Conservation (phyloP, 2,888 invertebrate species). For the Pimpla rufipes region DNA sequence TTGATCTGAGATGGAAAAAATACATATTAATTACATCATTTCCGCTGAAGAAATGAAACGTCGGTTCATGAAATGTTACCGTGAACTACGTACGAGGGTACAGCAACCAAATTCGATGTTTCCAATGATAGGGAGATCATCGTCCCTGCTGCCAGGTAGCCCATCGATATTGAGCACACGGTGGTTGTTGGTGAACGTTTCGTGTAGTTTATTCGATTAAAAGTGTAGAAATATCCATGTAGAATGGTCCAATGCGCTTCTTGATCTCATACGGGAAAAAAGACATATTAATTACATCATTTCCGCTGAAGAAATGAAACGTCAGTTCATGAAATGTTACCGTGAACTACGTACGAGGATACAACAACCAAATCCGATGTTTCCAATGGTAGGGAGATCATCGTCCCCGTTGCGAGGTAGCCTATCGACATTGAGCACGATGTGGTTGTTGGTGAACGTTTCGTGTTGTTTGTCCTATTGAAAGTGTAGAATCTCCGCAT, state of each 20-base stretch:
- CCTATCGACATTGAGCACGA: constrained; percentile 56
- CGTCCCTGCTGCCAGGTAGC: constrained; percentile 60
- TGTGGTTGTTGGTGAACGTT: constrained; percentile 60
- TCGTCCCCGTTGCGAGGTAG: constrained; percentile 60
- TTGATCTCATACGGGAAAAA: too few relatives aligned
- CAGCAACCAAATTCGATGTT: constrained; percentile 75
- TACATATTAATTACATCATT: background rate
- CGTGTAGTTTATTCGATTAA: too few relatives aligned
- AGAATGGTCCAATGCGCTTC: too few relatives aligned
- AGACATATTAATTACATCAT: background rate
- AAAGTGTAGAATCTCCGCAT: constrained; percentile 79
- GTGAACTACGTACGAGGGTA: constrained; percentile 63
- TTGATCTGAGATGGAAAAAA: too few relatives aligned
- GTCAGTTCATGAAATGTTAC: background rate
- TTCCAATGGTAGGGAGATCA: constrained; percentile 56
- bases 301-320: constrained; percentile 24
- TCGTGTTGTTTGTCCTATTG: constrained; percentile 68
- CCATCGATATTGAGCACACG: too few relatives aligned
- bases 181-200: too few relatives aligned
- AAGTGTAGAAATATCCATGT: too few relatives aligned
- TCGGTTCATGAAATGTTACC: background rate
- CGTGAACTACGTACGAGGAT: constrained; percentile 62
- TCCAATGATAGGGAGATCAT: constrained; percentile 57
- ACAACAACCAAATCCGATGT: constrained; percentile 75
- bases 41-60: constrained; percentile 22